Percentiles rank a stretch among this genome's conserved stretches.
These are phyloP conservation scores for Drosophila pandora DNA, from an alignment of 1,140 invertebrate genomes.

Conservation along the genomic window DNA sequence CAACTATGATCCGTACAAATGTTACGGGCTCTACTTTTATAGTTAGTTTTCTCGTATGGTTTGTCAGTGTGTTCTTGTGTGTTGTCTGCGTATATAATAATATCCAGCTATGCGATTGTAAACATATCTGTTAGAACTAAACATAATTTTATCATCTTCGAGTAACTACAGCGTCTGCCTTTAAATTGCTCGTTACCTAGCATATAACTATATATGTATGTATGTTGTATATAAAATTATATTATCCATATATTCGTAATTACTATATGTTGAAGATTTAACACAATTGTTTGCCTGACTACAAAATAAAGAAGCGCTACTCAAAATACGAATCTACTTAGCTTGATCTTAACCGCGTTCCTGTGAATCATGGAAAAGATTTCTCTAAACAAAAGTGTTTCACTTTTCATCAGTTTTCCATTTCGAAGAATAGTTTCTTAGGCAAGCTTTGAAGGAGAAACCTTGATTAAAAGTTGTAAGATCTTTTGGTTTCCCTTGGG, in stretches of 20 bases:
- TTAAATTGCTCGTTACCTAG: conserved; percentile 66
- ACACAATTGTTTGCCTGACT: conserved; percentile 57
- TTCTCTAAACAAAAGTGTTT: conserved; percentile 31
- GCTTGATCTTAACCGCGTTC: conserved; percentile 24
- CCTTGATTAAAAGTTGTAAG: conserved; percentile 36
- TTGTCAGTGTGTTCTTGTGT: conserved; percentile 39
- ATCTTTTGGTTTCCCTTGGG: conserved; percentile 44
- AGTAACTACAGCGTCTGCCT: conserved; percentile 80
- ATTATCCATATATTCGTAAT: conserved; percentile 55
- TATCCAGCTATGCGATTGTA: conserved; percentile 64
- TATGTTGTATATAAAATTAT: conserved; percentile 73
- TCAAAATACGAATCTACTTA: conserved; percentile 52
- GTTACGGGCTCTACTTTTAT: conserved; percentile 52
- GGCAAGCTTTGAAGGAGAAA: conserved; percentile 54
- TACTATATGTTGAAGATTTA: conserved; percentile 51
- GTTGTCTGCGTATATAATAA: conserved; percentile 77
- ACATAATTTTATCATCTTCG: conserved; percentile 70
- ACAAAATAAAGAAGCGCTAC: conserved; percentile 54
- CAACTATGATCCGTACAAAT: conserved; percentile 60
- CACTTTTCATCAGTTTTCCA: conserved; percentile 3
- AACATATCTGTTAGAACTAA: conserved; percentile 69
- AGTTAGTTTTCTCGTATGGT: conserved; percentile 43
- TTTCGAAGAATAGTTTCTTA: conserved; percentile 32
- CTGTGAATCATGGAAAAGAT: conserved; percentile 21
- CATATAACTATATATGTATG: conserved; percentile 57